A percentile compares a stretch with the other conserved stretches of the same genome.
Evolutionary conservation across 2,797 vertebrate genomes (phyloP).

Genomic region (Syndactyla subalaris): DNA sequence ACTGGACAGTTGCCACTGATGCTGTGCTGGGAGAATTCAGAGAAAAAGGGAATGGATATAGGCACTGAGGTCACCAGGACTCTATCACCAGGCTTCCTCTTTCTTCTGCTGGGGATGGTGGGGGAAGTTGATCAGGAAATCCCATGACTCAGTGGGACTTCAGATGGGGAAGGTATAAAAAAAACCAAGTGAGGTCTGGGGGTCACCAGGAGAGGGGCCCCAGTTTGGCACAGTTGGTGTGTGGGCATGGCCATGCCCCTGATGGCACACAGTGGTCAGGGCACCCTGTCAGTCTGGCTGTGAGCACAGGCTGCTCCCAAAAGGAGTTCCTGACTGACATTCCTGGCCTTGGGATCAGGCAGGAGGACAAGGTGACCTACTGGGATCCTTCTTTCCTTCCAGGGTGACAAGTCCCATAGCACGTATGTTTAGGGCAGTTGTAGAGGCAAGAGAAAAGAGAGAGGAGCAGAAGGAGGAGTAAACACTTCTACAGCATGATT

Average conservation of each 20-base stretch:
- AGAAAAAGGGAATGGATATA: background rate
- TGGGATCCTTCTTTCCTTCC: background rate
- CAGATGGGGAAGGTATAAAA: background rate
- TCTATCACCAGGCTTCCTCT: background rate
- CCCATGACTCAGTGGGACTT: constrained; percentile 41
- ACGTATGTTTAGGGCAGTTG: background rate
- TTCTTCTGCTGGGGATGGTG: background rate
- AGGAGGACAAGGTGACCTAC: background rate
- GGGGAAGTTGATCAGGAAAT: constrained; percentile 51
- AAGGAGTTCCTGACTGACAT: background rate
- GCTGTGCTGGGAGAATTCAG: background rate
- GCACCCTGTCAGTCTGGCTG: background rate
- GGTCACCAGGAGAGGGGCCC: background rate
- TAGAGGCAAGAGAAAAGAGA: background rate
- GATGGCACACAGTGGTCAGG: background rate
- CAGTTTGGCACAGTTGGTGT: background rate
- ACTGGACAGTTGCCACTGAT: background rate
- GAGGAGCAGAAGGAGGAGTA: background rate
- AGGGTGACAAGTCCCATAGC: background rate
- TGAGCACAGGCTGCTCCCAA: background rate
- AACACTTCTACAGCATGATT: background rate
- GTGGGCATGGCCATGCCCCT: background rate
- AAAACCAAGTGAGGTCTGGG: background rate
- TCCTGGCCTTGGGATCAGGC: background rate
- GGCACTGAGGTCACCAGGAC: background rate